Percentiles rank a stretch among this genome's conserved stretches.
Conservation (phyloP, 2,797 vertebrate species). For the Pangasius krempfi region DNA sequence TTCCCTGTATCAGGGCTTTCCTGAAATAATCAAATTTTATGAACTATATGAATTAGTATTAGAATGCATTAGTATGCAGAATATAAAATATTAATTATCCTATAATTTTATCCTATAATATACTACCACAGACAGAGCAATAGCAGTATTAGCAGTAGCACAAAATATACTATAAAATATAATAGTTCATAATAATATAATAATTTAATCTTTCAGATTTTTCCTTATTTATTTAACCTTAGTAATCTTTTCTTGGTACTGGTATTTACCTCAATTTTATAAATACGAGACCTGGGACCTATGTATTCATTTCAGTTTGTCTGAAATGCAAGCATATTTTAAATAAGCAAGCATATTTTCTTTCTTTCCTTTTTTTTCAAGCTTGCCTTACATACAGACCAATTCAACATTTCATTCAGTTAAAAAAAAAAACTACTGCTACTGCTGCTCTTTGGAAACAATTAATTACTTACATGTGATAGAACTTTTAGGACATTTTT, state of each 20-base stretch:
- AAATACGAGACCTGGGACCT: background rate
- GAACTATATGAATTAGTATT: background rate
- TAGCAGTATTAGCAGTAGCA: background rate
- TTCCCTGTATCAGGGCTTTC: background rate
- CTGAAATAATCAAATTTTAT: background rate
- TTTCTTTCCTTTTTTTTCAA: no score
- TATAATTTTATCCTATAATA: background rate
- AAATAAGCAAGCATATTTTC: no score
- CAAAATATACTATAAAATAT: background rate
- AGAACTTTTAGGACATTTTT: no score
- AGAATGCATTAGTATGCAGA: background rate
- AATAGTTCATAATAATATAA: background rate
- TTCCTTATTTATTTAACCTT: background rate
- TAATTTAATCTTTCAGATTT: background rate
- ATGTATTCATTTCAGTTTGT: background rate
- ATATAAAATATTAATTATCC: background rate
- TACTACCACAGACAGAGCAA: background rate
- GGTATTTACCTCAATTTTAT: background rate
- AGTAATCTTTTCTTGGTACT: background rate
- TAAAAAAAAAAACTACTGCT: no score
- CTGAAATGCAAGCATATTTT: background rate
- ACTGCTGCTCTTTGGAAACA: no score
- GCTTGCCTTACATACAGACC: no score
- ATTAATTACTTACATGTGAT: no score
- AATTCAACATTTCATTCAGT: no score